Evolutionary conservation across 2,113 vertebrate genomes (phyloP).

Genomic region (Periophthalmus modestus): DNA sequence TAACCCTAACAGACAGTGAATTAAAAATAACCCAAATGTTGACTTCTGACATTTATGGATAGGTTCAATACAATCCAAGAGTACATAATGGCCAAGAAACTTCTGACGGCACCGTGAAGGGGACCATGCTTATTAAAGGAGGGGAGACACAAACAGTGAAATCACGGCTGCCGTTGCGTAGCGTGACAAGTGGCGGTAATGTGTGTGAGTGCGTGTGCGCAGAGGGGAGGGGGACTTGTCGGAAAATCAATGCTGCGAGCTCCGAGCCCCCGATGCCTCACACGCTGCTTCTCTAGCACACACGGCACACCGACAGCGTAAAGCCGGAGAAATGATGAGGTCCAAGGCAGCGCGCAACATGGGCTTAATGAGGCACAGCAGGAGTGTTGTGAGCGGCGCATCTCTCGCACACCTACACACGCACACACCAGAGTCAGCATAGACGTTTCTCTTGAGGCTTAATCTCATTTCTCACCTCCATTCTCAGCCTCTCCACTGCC

Average conservation of each 20-base stretch:
- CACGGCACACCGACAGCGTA: slow-evolving; percentile 38
- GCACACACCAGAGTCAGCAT: slow-evolving; percentile 1
- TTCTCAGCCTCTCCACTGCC: slow-evolving; percentile 32
- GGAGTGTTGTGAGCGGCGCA: slow-evolving; percentile 49
- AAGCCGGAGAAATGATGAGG: slow-evolving; percentile 64
- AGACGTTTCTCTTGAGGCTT: slow-evolving; percentile 50
- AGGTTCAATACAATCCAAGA: slow-evolving; percentile 7
- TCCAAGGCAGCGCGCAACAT: slow-evolving; percentile 69
- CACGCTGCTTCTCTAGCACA: slow-evolving; percentile 7
- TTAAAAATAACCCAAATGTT: slow-evolving; percentile 30
- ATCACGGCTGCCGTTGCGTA: slow-evolving; percentile 56
- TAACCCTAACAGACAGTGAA: slow-evolving; percentile 40
- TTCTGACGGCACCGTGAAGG: slow-evolving; percentile 15
- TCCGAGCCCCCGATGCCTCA: slow-evolving; percentile 26
- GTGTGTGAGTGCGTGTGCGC: slow-evolving; percentile 4
- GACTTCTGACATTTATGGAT: background rate
- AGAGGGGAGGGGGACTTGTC: slow-evolving; percentile 44
- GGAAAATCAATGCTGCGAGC: slow-evolving; percentile 74
- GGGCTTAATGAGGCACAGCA: slow-evolving; percentile 79
- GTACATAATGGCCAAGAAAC: slow-evolving; percentile 10
- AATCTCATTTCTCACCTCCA: slow-evolving; percentile 55
- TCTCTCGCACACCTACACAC: slow-evolving; percentile 55
- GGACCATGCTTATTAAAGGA: slow-evolving; percentile 21
- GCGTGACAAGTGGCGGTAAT: slow-evolving; percentile 38
- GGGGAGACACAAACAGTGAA: slow-evolving; percentile 60